Conservation (phyloP, 1,140 invertebrate genomes). For the Neuroterus valhalla region DNA sequence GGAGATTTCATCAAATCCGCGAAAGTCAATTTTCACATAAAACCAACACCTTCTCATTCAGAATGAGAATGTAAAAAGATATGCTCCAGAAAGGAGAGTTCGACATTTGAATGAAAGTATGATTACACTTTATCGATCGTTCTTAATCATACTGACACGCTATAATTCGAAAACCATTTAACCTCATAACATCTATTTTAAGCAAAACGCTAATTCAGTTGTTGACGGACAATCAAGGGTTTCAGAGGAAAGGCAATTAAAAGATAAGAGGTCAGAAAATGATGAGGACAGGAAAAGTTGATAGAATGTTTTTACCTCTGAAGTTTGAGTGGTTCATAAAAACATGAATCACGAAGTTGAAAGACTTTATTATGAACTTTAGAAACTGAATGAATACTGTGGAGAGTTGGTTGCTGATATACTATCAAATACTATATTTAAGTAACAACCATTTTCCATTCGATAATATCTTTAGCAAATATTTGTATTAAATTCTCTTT, state of each 20-base stretch:
- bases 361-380: background rate
- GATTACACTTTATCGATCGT: slow-evolving; percentile 17
- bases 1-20: no score
- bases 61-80: no score
- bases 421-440: no score
- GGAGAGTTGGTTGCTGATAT: no score
- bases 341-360: background rate
- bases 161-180: slow-evolving; percentile 6
- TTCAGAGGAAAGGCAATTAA: slow-evolving; percentile 17
- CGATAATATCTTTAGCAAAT: no score
- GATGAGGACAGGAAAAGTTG: slow-evolving; percentile 4
- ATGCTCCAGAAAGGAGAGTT: slow-evolving; percentile 14
- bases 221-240: background rate
- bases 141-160: slow-evolving; percentile 16
- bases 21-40: no score
- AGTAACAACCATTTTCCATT: no score
- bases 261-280: background rate
- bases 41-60: no score
- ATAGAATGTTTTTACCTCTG: background rate
- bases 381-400: background rate
- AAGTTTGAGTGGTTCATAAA: background rate
- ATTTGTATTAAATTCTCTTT: no score
- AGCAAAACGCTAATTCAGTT: slow-evolving; percentile 22
- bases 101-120: slow-evolving; percentile 27
- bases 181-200: slow-evolving; percentile 18